Percentiles rank a stretch among this genome's conserved stretches.
Conservation (phyloP, 2,113 vertebrate genomes). For the Macquaria ambigua region DNA sequence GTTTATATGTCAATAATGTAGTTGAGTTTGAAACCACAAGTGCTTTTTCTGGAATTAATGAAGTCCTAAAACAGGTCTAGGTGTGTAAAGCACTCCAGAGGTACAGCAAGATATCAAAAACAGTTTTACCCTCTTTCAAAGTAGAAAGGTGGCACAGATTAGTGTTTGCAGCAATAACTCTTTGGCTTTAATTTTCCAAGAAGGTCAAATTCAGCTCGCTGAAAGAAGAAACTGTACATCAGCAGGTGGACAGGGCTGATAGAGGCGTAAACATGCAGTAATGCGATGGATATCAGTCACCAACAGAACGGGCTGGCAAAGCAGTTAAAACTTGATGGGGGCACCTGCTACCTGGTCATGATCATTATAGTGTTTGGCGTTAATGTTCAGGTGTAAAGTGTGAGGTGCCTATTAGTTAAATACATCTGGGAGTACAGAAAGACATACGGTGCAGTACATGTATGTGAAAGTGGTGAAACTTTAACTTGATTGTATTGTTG, state of each 20-base stretch:
- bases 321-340: background rate
- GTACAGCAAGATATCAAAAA: background rate
- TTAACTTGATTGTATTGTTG: background rate
- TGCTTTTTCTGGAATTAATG: background rate
- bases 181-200: background rate
- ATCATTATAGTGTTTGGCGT: no score
- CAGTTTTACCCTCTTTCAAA: background rate
- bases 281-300: conserved; percentile 3
- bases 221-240: background rate
- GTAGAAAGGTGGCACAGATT: background rate
- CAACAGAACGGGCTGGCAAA: background rate
- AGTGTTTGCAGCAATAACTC: conserved; percentile 41
- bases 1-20: conserved; percentile 13
- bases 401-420: background rate
- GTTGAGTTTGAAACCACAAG: background rate
- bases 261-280: conserved; percentile 9
- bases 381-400: background rate
- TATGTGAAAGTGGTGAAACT: background rate
- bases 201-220: background rate
- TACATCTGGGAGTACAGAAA: background rate
- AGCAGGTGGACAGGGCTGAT: background rate
- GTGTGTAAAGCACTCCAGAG: background rate
- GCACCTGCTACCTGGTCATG: background rate
- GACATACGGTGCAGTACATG: background rate
- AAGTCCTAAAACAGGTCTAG: conserved; percentile 14